Base-by-base conservation (phyloP, 2,888 invertebrate species). In the Deladenus siricidicola region DNA sequence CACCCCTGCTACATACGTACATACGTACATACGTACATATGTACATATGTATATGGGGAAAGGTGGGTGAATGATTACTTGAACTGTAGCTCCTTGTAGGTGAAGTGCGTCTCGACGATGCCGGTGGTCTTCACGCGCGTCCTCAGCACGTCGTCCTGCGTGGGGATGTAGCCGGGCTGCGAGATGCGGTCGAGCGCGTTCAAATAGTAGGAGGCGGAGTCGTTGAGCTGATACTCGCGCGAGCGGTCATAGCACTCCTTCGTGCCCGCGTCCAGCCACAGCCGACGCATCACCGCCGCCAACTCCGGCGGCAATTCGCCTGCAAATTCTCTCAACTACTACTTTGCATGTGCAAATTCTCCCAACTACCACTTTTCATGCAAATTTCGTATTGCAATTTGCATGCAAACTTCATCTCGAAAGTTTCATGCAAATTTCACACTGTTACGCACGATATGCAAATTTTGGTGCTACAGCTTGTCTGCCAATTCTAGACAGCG, bases 181-280 rank as follows among this genome's bases (percentile, higher is more conserved):
- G 96, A 93, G 85, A 98, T 86, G 84, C 96, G 88, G 83, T 96
- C 92, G 84, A 98, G 86, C 83, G 94, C 94, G 82, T 98, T 96
- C 83, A 64, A 28, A 30, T 69, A 67, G 85, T 96, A 96, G 90
- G 94, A 94, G 81, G 96, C 96, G 79, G 94, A 94, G 84, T 98
- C 96, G 84, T 96, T 96, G 82, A 96, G 88, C 85, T 98, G 98
- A 84, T 98, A 98, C 86, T 98, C 98, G 85, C 98, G 96, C 83
- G 92, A 92, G 83, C 98, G 87, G 64, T 90, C 90, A 84, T 96
- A 98, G 84, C 96, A 98, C 83, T 93, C 92, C 83, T 96, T 93
- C 68, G 96, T 94, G 60, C 96, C 96, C 70, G 85, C 83, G 83
- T 98, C 98, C 62, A 87, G 86, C 98, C 98, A 98, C 79, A 98